Evolutionary conservation across 2,113 vertebrate genomes (phyloP).

Genomic region (Microtus pennsylvanicus): DNA sequence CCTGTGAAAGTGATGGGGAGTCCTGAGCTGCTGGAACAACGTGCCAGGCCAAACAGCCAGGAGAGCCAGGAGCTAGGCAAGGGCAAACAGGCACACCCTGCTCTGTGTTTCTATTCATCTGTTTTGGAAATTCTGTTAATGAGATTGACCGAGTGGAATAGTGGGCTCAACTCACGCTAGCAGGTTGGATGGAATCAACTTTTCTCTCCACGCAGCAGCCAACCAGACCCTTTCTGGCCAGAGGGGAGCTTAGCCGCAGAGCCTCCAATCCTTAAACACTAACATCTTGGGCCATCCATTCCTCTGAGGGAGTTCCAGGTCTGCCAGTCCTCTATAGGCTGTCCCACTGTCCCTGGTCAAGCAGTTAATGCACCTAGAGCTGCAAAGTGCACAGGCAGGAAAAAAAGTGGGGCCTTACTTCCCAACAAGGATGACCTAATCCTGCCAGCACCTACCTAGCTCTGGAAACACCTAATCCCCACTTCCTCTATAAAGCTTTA

Average conservation of each 20-base stretch:
- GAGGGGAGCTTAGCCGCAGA: background rate
- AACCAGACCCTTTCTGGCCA: background rate
- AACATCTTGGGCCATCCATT: background rate
- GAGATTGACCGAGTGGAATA: background rate
- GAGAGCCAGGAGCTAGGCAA: background rate
- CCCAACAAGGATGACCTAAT: constrained; percentile 52
- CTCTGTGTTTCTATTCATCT: background rate
- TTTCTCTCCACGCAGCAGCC: background rate
- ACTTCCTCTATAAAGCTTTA: constrained; percentile 79
- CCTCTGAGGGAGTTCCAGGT: background rate
- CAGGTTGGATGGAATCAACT: background rate
- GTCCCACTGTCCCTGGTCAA: background rate
- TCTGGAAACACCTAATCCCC: constrained; percentile 78
- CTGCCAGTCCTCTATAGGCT: accelerated
- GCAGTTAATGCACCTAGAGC: constrained; percentile 24
- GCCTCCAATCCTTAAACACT: background rate
- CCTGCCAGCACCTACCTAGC: constrained; percentile 67
- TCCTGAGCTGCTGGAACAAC: background rate
- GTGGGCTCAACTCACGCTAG: background rate
- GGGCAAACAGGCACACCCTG: background rate
- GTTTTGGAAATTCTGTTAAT: constrained; percentile 42
- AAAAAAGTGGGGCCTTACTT: constrained; percentile 44
- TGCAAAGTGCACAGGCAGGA: constrained; percentile 1
- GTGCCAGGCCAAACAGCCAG: background rate
- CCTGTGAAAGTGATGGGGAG: background rate